Evolutionary conservation across 64 coral and sea anemone genomes (phyloP), one percentile per base, ranked within the genome.

Genomic region (Montipora efflorescens): DNA sequence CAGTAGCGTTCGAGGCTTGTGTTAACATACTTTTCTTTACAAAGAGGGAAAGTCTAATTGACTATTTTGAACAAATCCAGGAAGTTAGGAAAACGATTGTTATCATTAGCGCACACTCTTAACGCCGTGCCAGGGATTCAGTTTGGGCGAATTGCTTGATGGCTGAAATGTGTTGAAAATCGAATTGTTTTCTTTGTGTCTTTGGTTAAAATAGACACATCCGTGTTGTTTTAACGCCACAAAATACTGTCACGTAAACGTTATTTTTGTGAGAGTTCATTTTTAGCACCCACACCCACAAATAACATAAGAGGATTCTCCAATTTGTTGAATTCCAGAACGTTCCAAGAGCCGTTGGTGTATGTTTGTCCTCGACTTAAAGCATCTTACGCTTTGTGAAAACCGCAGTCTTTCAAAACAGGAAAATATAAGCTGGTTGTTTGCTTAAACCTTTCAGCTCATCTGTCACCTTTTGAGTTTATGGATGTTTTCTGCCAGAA

Each of bases 221-320:
- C 21, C 18, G 14, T 71, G 18, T 71, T 71, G 68, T 71, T 71
- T 21, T 76, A 76, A 12, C 8, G 22, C 12, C 36, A 12, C 13
- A 76, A 20, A 76, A 10, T 25, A 7, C 12, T 76, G 74, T 76
- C 74, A 46, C 4, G 8, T 76, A 4, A 76, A 86, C 47, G 47
- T 11, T 46, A 14, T 50, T 9, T 49, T 10, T 21, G 18, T 18
- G 5, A 19, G 48, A 70, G 9, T 67, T 66, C 11, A 49, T n/a
- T 71, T 47, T 12, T n/a, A 48, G 47, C 14, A 1, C 58, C 4
- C n/a, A n/a, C n/a, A n/a, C n/a, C n/a, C 43, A 48, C 6, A 49
- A 86, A 19, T 13, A 23, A n/a, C 16, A n/a, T 68, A 84, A 84
- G 19, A n/a, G 23, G 59, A 84, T 70, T 84, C 44, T 11, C 51